Conservation (phyloP, 1,140 invertebrate genomes). For the Schlechtendalia chinensis region DNA sequence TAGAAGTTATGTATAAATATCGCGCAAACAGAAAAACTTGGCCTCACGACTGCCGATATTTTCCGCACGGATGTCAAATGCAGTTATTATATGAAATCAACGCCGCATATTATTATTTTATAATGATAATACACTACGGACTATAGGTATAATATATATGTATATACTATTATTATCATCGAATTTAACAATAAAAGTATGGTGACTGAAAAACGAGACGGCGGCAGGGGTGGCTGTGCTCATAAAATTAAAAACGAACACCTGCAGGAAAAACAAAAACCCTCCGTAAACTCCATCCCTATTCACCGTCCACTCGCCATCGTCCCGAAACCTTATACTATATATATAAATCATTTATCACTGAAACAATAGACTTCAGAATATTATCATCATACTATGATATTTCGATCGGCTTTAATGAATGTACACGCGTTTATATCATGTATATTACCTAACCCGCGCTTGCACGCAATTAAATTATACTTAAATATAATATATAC, state of each 20-base stretch:
- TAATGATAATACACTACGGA: no score
- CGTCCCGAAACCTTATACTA: no score
- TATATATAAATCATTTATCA: constrained; percentile 2
- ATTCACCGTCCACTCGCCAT: no score
- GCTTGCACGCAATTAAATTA: no score
- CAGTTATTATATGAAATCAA: constrained; percentile 16
- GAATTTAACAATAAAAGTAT: neutral
- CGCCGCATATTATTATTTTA: neutral
- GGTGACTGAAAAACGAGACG: neutral
- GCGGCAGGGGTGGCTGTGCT: no score
- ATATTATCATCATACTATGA: neutral
- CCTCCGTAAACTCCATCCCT: no score
- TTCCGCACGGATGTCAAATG: constrained; percentile 35
- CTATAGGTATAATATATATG: no score
- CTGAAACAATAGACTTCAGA: constrained; percentile 1
- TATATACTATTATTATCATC: no score
- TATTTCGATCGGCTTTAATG: neutral
- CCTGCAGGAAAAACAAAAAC: constrained; percentile 8
- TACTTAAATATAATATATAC: no score
- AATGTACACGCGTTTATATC: neutral
- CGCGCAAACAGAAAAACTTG: constrained; percentile 20
- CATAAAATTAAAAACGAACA: constrained; percentile 27
- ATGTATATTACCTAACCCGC: neutral
- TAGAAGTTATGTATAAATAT: neutral
- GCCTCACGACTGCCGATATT: constrained; percentile 20